Evolutionary conservation across 2,113 vertebrate species (phyloP).

Genomic region (Hemiscyllium ocellatum): DNA sequence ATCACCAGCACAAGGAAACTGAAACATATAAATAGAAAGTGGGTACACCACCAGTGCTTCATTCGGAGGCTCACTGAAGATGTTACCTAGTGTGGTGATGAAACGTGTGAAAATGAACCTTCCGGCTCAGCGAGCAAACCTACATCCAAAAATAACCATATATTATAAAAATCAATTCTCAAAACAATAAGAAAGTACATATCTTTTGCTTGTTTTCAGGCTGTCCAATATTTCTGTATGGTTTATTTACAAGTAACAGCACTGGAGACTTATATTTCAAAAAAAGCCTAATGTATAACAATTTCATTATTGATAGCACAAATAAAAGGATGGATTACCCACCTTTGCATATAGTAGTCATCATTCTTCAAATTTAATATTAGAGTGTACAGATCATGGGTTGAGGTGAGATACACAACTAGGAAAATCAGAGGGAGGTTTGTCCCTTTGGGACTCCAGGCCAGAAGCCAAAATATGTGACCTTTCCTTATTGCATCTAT

Average conservation of each 20-base stretch:
- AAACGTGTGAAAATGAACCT: too few species aligned
- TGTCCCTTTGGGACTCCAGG: constrained; percentile 3
- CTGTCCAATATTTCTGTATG: not conserved
- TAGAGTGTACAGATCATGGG: constrained; percentile 11
- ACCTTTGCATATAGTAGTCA: constrained; percentile 11
- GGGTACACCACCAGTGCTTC: too few species aligned
- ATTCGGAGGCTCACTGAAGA: too few species aligned
- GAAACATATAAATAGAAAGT: too few species aligned
- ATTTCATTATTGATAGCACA: not conserved
- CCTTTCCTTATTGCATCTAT: constrained; percentile 32
- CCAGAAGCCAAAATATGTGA: constrained; percentile 35
- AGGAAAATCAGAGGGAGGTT: constrained; percentile 27
- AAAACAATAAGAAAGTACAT: not conserved
- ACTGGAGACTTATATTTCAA: not conserved
- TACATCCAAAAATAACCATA: not conserved
- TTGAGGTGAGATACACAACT: constrained; percentile 9
- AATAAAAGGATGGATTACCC: constrained; percentile 22
- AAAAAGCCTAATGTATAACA: not conserved
- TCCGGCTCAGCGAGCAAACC: too few species aligned
- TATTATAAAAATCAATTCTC: not conserved
- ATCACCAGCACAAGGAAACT: too few species aligned
- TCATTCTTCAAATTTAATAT: constrained; percentile 16
- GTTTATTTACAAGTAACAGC: not conserved
- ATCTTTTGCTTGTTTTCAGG: not conserved
- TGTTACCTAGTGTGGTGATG: too few species aligned